A percentile compares a stretch with the other conserved stretches of the same genome.
Conservation (phyloP, 2,113 vertebrate genomes). For the Sapayoa aenigma region DNA sequence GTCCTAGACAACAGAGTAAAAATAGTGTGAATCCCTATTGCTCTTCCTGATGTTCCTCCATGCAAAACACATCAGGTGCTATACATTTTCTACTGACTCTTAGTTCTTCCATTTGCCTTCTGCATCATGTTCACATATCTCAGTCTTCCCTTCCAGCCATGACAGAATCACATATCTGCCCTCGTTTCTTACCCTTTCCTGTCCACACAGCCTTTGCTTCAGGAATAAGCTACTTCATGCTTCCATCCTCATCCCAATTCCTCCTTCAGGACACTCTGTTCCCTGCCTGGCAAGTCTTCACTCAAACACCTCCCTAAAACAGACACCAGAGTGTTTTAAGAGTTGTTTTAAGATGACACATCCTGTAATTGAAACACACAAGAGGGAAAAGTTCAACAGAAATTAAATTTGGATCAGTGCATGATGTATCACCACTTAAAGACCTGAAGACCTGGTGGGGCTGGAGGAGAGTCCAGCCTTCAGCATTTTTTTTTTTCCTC, state of each 20-base stretch:
- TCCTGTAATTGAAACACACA: not conserved
- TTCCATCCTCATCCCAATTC: not conserved
- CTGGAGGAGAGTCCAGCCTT: not conserved
- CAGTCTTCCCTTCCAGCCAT: not conserved
- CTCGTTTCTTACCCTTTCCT: not conserved
- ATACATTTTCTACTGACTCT: not conserved
- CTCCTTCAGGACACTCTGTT: not conserved
- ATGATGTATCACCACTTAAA: not conserved
- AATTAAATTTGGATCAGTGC: not conserved
- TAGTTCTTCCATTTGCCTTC: not conserved
- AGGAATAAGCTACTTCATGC: not conserved
- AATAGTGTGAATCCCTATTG: not conserved
- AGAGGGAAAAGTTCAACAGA: not conserved
- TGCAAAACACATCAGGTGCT: not conserved
- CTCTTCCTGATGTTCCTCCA: not conserved
- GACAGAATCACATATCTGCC: not conserved
- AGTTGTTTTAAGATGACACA: not conserved
- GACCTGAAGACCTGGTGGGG: not conserved
- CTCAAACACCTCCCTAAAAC: not conserved
- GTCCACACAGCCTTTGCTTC: not conserved
- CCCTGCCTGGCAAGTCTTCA: not conserved
- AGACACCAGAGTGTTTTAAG: not conserved
- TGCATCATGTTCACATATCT: not conserved
- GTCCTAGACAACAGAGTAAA: not conserved
- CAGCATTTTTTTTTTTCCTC: not conserved